Evolutionary conservation across 2,113 vertebrate genomes (phyloP), one percentile per base, ranked within the genome.

Genomic region (Microcebus tavaratra): DNA sequence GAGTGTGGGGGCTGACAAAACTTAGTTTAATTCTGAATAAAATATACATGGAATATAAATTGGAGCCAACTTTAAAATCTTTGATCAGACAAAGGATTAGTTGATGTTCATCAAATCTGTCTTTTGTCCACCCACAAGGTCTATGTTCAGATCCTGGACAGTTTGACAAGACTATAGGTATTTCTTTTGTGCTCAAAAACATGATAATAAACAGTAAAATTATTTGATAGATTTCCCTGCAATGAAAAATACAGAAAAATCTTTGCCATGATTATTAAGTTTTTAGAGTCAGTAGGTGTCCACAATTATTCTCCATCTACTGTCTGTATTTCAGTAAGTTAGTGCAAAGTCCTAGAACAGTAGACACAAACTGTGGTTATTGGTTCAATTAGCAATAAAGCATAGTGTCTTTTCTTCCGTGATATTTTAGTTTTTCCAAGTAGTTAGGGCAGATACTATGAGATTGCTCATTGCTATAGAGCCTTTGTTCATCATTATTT

Each of bases 321-420:
- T 96, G 97, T 97, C 97, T 95, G 94, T 91, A 93, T 98, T 98
- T 98, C 97, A 95, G 88, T 92, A 97, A 98, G 95, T 94, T 97
- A 98, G 94, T 97, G 89, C 90, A 89, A 75, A 79, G 86, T 94
- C 88, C 95, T 92, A 87, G 88, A 98, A 95, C 73, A 85, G 83
- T 87, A 97, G 72, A 75, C 95, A 95, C 89, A 97, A 97, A 92
- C 72, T 97, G 97, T 97, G 96, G 97, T 98, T 98, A 98, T 98
- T 97, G 97, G 96, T 94, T 97, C 96, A 96, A 97, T 98, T 98
- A 98, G 88, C 94, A 88, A 94, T 92, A 96, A 93, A 98, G 42
- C 90, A 90, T 65, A 57, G 12, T 88, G 84, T 87, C 55, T 91
- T 91, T 81, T 7, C 73, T 96, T 95, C 93, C 11, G 4, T 95